Evolutionary conservation across 2,888 invertebrate genomes (phyloP).

Genomic region (Amiota communis): DNA sequence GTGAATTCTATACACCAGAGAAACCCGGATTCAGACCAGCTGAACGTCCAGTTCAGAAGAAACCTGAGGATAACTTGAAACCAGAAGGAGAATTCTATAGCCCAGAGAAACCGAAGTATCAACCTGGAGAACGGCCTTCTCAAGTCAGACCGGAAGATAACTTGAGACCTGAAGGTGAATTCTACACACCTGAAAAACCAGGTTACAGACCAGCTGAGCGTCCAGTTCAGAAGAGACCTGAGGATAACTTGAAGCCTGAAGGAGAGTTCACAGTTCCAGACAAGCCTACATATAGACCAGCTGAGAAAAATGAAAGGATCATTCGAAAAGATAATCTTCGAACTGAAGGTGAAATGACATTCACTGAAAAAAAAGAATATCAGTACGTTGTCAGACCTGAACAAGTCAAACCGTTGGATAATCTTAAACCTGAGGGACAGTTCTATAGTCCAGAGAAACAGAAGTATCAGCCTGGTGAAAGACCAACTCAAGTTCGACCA

Average conservation of each 20-base stretch:
- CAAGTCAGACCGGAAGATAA: slow-evolving; percentile 75
- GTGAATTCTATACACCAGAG: slow-evolving; percentile 55
- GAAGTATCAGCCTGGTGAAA: neutral
- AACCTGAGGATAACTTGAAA: slow-evolving; percentile 75
- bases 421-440: slow-evolving; percentile 75
- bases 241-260: slow-evolving; percentile 74
- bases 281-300: slow-evolving; percentile 72
- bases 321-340: slow-evolving; percentile 74
- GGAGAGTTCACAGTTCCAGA: slow-evolving; percentile 72
- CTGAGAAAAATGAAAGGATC: slow-evolving; percentile 72
- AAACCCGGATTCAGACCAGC: slow-evolving; percentile 71
- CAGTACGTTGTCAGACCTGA: slow-evolving; percentile 73
- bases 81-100: slow-evolving; percentile 76
- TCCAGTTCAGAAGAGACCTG: slow-evolving; percentile 73
- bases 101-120: slow-evolving; percentile 70
- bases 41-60: slow-evolving; percentile 74
- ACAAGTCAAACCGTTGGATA: slow-evolving; percentile 73
- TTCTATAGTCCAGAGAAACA: slow-evolving; percentile 23
- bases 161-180: slow-evolving; percentile 74
- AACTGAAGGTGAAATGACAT: slow-evolving; percentile 75
- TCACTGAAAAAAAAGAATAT: slow-evolving; percentile 69
- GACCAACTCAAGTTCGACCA: slow-evolving; percentile 56
- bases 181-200: slow-evolving; percentile 70
- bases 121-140: slow-evolving; percentile 74
- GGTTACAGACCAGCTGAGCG: slow-evolving; percentile 69